Evolutionary conservation across 1,140 invertebrate species (phyloP).

Genomic region (Batillaria attramentaria): DNA sequence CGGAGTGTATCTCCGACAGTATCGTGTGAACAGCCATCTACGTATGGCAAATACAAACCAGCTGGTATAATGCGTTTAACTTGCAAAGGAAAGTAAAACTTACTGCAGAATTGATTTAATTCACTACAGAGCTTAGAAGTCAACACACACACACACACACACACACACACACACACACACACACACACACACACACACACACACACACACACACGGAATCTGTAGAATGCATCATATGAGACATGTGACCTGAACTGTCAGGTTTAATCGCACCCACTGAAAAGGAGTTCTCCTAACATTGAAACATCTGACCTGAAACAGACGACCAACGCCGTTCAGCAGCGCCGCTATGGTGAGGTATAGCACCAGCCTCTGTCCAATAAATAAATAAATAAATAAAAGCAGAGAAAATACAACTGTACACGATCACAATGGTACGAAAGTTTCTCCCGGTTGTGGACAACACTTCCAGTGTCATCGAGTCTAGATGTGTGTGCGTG

Average conservation of each 20-base stretch:
- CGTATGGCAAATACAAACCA: too few species aligned
- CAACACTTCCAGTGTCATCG: not conserved
- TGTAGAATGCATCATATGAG: too few species aligned
- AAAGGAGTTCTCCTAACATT: too few species aligned
- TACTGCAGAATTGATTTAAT: too few species aligned
- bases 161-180: not conserved
- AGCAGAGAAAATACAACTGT: not conserved
- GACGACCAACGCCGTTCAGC: constrained; percentile 51
- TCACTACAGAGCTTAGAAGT: too few species aligned
- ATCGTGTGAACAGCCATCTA: too few species aligned
- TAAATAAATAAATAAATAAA: constrained; percentile 16
- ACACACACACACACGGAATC: not conserved
- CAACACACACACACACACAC: constrained; percentile 19
- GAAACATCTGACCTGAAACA: constrained; percentile 66
- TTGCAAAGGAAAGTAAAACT: too few species aligned
- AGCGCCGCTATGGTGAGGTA: constrained; percentile 62
- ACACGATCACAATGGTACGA: not conserved
- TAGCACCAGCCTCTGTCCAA: constrained; percentile 61
- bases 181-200: not conserved
- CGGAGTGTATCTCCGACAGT: too few species aligned
- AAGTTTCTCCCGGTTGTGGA: not conserved
- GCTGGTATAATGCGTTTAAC: too few species aligned
- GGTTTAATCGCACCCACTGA: too few species aligned
- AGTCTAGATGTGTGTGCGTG: too few species aligned
- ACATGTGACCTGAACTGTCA: too few species aligned